phyloP scores from a whole-genome alignment of 2,888 invertebrate genomes.

The Sisyra nigra region DNA sequence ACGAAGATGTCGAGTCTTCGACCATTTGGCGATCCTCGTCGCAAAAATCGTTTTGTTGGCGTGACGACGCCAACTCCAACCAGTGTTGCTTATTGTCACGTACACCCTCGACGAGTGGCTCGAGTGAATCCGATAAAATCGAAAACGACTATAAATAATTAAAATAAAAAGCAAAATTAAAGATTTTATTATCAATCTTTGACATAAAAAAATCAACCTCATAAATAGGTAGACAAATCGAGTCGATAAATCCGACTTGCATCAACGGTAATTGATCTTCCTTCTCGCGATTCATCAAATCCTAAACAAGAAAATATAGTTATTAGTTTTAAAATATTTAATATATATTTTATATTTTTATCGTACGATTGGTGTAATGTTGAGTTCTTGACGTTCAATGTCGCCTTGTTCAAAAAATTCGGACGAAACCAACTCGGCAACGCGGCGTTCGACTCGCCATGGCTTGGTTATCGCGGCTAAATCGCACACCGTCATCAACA shows the following conservation, averaged over 20 bases:
- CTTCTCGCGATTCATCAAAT: conserved; percentile 90
- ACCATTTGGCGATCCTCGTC: neutral
- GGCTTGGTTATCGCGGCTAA: conserved; percentile 89
- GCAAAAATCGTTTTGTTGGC: neutral
- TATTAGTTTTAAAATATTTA: conserved; percentile 10
- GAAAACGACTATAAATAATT: conserved; percentile 57
- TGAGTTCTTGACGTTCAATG: conserved; percentile 73
- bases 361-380: conserved; percentile 80
- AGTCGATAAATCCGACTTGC: conserved; percentile 93
- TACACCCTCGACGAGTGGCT: conserved; percentile 70
- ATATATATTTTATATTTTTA: conserved; percentile 11
- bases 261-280: conserved; percentile 85
- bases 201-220: conserved; percentile 41
- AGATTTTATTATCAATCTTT: conserved; percentile 17
- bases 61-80: conserved; percentile 49
- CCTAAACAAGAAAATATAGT: conserved; percentile 40
- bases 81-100: conserved; percentile 68
- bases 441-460: conserved; percentile 81
- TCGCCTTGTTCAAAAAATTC: conserved; percentile 92
- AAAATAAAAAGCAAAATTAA: too few species aligned
- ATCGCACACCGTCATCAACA: conserved; percentile 94
- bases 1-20: neutral
- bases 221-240: conserved; percentile 87
- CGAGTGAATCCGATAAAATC: conserved; percentile 57
- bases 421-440: conserved; percentile 81